phyloP scores from a whole-genome alignment of 2,888 invertebrate genomes.

The Anoplius nigerrimus region DNA sequence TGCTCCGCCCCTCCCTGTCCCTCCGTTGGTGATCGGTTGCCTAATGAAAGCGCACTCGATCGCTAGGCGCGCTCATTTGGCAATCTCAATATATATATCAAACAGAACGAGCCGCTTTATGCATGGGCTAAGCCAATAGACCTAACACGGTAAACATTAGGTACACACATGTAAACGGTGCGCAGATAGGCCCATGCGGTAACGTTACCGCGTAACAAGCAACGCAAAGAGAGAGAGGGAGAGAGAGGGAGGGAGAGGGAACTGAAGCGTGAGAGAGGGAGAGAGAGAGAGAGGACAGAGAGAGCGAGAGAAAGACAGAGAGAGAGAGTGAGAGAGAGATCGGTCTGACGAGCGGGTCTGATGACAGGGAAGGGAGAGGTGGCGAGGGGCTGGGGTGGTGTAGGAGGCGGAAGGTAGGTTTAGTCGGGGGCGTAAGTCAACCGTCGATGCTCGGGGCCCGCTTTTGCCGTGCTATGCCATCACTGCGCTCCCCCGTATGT shows the following conservation, averaged over 20 bases:
- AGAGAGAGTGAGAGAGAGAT: neutral
- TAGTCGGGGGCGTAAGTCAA: slow-evolving; percentile 53
- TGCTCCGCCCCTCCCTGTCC: no score
- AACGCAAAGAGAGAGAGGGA: slow-evolving; percentile 10
- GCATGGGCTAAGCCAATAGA: slow-evolving; percentile 62
- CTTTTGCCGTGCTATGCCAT: slow-evolving; percentile 7
- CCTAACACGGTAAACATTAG: slow-evolving; percentile 62
- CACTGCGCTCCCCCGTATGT: neutral
- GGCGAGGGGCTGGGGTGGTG: neutral
- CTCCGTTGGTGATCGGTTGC: neutral
- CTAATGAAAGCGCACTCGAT: slow-evolving; percentile 59
- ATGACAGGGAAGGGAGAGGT: neutral
- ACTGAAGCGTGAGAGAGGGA: neutral
- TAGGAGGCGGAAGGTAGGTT: slow-evolving; percentile 18
- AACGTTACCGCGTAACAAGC: slow-evolving; percentile 6
- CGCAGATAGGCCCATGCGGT: slow-evolving; percentile 42
- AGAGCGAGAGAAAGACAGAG: neutral
- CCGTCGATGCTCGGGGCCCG: slow-evolving; percentile 54
- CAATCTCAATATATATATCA: slow-evolving; percentile 51
- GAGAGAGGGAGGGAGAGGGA: neutral
- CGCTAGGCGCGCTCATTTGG: slow-evolving; percentile 54
- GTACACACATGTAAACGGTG: slow-evolving; percentile 56
- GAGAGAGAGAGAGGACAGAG: neutral
- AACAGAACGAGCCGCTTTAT: slow-evolving; percentile 50
- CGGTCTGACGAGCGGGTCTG: slow-evolving; percentile 3